Conservation (phyloP, 23 tunicate species). For the Diplosoma virens region DNA sequence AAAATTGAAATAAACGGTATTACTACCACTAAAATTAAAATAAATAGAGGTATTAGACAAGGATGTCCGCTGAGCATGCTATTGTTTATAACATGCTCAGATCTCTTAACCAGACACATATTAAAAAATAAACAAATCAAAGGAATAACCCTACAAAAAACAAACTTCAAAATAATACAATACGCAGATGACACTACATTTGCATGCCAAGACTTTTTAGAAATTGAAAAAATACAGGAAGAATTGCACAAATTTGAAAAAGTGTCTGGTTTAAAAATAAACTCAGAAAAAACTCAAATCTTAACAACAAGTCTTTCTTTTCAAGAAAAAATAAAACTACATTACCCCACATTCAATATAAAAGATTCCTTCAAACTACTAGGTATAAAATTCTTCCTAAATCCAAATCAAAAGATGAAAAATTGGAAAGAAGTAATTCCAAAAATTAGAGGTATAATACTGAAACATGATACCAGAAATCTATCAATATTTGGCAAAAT, state of each 20-base stretch:
- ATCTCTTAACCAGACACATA: constrained; percentile 16
- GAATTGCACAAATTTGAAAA: background rate
- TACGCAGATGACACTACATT: constrained; percentile 40
- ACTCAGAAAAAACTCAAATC: constrained; percentile 29
- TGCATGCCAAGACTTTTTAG: background rate
- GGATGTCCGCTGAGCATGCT: constrained; percentile 59
- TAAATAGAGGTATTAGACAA: constrained; percentile 36
- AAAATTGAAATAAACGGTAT: constrained; percentile 16
- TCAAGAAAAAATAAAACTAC: background rate
- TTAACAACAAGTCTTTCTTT: background rate
- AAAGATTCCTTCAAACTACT: background rate
- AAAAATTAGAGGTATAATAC: background rate
- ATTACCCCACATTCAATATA: background rate
- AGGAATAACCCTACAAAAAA: background rate
- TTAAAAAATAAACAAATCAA: background rate
- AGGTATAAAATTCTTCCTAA: background rate
- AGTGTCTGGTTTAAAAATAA: constrained; percentile 21
- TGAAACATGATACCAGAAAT: background rate
- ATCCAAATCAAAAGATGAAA: background rate
- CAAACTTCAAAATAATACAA: constrained; percentile 15
- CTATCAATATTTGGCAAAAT: constrained; percentile 1
- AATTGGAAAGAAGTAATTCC: background rate
- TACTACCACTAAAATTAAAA: background rate
- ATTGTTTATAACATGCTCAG: constrained; percentile 1
- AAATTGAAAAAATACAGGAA: background rate